A percentile compares a stretch with the other conserved stretches of the same genome.
These are phyloP conservation scores for Napeogenes sylphis DNA, from an alignment of 2,888 invertebrate species.

Conservation along the genomic window DNA sequence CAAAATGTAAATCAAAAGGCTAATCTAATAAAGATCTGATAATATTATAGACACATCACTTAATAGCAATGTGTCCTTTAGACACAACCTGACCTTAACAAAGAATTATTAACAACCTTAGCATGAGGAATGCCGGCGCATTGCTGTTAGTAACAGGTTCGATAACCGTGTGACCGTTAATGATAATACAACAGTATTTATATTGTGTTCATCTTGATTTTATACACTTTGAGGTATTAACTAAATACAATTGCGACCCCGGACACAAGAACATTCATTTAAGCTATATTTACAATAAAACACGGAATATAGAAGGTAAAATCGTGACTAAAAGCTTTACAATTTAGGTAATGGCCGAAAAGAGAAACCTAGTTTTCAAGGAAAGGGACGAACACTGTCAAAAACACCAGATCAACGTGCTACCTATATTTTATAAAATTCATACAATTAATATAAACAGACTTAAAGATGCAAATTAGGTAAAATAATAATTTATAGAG, in stretches of 20 bases:
- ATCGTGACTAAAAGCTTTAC: not conserved
- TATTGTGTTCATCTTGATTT: too few species aligned
- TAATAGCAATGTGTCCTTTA: slow-evolving; percentile 8
- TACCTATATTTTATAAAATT: not conserved
- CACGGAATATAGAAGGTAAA: not conserved
- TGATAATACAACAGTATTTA: too few species aligned
- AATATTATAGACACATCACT: slow-evolving; percentile 1
- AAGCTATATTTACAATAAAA: too few species aligned
- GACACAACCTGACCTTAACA: slow-evolving; percentile 4
- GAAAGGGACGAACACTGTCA: not conserved
- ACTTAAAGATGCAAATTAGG: too few species aligned
- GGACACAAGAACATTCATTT: too few species aligned
- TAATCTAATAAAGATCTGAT: not conserved
- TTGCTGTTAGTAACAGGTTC: not conserved
- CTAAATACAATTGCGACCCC: too few species aligned
- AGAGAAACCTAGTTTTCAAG: not conserved
- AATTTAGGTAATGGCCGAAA: not conserved
- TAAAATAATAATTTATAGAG: not conserved
- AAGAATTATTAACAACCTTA: too few species aligned
- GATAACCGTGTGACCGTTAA: too few species aligned
- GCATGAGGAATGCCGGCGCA: not conserved
- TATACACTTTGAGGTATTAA: too few species aligned
- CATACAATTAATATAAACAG: not conserved
- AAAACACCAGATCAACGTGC: not conserved
- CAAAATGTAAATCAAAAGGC: not conserved